phyloP scores from a whole-genome alignment of 2,888 invertebrate species.

The Eulithis prunata region DNA sequence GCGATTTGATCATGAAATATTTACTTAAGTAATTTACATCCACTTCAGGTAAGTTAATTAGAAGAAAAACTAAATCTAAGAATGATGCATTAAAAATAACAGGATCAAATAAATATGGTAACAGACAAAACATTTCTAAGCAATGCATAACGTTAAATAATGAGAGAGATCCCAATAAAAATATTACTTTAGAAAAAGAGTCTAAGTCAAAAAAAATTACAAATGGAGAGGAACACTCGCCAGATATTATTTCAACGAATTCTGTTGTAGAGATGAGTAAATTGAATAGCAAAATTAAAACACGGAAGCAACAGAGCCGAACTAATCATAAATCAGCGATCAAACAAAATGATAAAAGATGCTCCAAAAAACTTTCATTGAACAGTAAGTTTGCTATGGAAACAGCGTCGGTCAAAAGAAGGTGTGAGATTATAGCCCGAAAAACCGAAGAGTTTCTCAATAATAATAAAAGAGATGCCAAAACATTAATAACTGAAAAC shows the following conservation, averaged over 20 bases:
- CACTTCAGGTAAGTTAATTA: conserved; percentile 61
- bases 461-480: conserved; percentile 35
- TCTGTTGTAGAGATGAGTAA: not conserved
- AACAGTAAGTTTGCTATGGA: conserved; percentile 44
- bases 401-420: conserved; percentile 45
- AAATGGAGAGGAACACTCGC: not conserved
- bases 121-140: not conserved
- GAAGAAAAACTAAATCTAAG: conserved; percentile 53
- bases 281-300: conserved; percentile 13
- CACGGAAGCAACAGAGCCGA: conserved; percentile 18
- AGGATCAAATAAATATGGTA: conserved; percentile 14
- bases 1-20: not conserved
- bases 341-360: conserved; percentile 10
- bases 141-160: not conserved
- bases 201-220: not conserved
- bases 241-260: not conserved
- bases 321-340: conserved; percentile 13
- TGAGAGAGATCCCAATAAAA: not conserved
- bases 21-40: conserved; percentile 18
- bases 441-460: conserved; percentile 38
- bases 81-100: conserved; percentile 26
- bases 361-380: conserved; percentile 31
- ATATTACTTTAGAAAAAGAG: not conserved
- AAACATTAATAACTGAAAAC: conserved; percentile 42
- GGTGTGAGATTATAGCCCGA: conserved; percentile 44